Conservation (phyloP, 1,140 invertebrate species). For the Heliothis subflexa region DNA sequence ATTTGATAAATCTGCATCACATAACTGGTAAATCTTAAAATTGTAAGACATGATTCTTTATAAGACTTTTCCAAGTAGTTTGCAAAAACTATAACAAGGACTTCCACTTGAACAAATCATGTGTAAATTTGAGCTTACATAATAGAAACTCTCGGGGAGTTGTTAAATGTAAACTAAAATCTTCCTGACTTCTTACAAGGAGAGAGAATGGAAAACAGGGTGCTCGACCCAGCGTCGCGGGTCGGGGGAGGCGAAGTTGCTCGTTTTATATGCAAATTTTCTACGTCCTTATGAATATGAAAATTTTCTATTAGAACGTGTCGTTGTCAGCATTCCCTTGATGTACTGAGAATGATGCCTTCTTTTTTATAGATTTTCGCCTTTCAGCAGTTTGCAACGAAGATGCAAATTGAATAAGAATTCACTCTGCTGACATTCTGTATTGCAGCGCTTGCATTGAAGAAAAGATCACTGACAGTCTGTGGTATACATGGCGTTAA, state of each 20-base stretch:
- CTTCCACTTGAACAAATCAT: slow-evolving; percentile 36
- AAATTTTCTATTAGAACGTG: slow-evolving; percentile 86
- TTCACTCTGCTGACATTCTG: slow-evolving; percentile 23
- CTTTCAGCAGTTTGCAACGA: slow-evolving; percentile 63
- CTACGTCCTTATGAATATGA: slow-evolving; percentile 86
- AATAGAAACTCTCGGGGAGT: slow-evolving; percentile 39
- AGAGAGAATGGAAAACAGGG: slow-evolving; percentile 69
- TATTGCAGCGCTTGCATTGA: slow-evolving; percentile 9
- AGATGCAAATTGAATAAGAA: slow-evolving; percentile 46
- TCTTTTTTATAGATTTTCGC: slow-evolving; percentile 66
- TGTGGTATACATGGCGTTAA: too few species aligned
- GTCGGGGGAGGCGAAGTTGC: slow-evolving; percentile 68
- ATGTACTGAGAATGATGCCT: slow-evolving; percentile 67
- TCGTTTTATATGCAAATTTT: slow-evolving; percentile 85
- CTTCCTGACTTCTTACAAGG: slow-evolving; percentile 63
- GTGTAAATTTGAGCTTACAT: slow-evolving; percentile 46
- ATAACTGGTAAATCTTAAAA: background rate
- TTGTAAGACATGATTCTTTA: background rate
- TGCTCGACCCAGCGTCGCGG: slow-evolving; percentile 60
- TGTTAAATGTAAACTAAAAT: slow-evolving; percentile 60
- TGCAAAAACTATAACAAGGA: slow-evolving; percentile 36
- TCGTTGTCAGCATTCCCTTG: slow-evolving; percentile 80
- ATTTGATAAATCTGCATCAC: too few species aligned
- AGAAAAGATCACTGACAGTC: background rate
- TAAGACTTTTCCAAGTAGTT: background rate